Percentiles rank a stretch among this genome's conserved stretches.
These are phyloP conservation scores for Pimephales promelas DNA, from an alignment of 2,113 vertebrate genomes.

Conservation along the genomic window DNA sequence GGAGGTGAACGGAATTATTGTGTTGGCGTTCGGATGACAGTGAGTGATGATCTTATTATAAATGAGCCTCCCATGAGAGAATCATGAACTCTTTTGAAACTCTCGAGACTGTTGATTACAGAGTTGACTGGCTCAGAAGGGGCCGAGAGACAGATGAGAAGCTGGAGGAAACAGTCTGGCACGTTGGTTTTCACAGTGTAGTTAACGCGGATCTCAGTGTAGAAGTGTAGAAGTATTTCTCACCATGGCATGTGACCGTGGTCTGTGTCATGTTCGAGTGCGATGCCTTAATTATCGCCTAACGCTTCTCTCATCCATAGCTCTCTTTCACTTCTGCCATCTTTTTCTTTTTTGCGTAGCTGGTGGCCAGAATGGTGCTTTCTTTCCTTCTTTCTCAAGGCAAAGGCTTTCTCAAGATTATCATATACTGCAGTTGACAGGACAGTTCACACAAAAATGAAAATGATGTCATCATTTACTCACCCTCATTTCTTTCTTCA, in stretches of 20 bases:
- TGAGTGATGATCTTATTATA: not conserved
- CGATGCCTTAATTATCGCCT: constrained; percentile 52
- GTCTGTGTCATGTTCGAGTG: constrained; percentile 44
- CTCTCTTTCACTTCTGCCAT: not conserved
- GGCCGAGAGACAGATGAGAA: not conserved
- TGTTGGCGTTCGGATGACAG: not conserved
- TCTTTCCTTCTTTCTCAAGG: constrained; percentile 7
- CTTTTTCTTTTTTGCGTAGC: not conserved
- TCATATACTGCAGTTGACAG: not conserved
- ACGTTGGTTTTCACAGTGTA: not conserved
- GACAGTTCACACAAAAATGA: not conserved
- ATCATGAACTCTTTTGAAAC: constrained; percentile 19
- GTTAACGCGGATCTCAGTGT: not conserved
- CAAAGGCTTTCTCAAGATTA: not conserved
- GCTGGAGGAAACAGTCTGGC: constrained; percentile 5
- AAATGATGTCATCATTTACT: not conserved
- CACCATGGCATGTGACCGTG: not conserved
- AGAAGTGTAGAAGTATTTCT: constrained; percentile 15
- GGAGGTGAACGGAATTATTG: constrained; percentile 2
- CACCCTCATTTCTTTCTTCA: not conserved
- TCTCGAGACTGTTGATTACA: not conserved
- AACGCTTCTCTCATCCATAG: constrained; percentile 20
- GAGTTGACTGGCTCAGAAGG: not conserved
- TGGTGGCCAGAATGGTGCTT: not conserved
- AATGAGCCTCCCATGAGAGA: constrained; percentile 26